Percentiles rank a stretch among this genome's conserved stretches.
Conservation (phyloP, 2,113 vertebrate species). For the Perognathus longimembris region DNA sequence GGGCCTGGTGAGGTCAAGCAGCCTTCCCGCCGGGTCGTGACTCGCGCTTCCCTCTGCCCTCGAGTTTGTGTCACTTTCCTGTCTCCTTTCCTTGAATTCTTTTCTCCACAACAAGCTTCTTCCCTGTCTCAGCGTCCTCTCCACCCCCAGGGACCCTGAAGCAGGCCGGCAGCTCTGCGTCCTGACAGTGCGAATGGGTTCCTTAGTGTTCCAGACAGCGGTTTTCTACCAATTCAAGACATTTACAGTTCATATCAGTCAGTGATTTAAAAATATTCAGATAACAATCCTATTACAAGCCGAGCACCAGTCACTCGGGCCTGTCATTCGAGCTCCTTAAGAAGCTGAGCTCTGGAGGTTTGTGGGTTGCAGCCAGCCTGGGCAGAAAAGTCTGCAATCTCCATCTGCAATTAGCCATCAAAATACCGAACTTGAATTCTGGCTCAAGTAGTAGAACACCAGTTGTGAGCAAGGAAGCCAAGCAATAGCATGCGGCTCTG, state of each 20-base stretch:
- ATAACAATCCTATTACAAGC: background rate
- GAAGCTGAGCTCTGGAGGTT: no score
- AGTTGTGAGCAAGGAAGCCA: no score
- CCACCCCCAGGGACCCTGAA: background rate
- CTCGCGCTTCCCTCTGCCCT: conserved; percentile 42
- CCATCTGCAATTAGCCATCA: no score
- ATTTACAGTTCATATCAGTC: background rate
- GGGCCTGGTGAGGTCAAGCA: background rate
- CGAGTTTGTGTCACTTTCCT: conserved; percentile 61
- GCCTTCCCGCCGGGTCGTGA: background rate
- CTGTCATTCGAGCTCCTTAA: no score
- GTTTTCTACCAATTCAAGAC: background rate
- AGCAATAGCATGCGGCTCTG: no score
- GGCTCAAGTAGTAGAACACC: no score
- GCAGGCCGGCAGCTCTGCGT: background rate
- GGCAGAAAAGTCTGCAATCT: no score
- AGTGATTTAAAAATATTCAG: background rate
- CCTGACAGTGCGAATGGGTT: background rate
- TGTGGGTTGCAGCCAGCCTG: no score
- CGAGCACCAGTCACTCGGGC: no score
- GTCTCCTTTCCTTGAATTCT: conserved; percentile 73
- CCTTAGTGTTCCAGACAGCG: background rate
- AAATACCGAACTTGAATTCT: no score
- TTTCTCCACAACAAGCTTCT: conserved; percentile 56
- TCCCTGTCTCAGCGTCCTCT: background rate